phyloP scores from a whole-genome alignment of 2,888 invertebrate species.

The Malacosoma neustria region DNA sequence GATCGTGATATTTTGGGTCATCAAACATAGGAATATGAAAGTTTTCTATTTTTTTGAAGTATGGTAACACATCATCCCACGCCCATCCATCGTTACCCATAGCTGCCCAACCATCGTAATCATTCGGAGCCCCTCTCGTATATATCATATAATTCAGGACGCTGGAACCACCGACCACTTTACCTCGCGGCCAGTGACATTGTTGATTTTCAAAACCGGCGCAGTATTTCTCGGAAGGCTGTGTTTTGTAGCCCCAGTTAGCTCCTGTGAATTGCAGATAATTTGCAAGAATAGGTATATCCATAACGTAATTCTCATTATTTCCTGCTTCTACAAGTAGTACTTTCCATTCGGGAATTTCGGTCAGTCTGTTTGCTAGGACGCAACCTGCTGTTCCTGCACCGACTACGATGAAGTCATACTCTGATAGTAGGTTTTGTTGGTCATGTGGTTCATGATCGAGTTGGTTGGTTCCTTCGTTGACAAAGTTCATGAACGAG shows the following conservation, averaged over 20 bases:
- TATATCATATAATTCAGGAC: conserved; percentile 89
- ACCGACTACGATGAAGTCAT: conserved; percentile 86
- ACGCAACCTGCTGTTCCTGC: conserved; percentile 88
- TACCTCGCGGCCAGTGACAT: conserved; percentile 87
- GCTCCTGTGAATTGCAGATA: conserved; percentile 81
- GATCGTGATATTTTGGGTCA: conserved; percentile 68
- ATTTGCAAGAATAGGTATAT: conserved; percentile 82
- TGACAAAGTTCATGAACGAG: conserved; percentile 68
- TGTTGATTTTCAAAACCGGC: conserved; percentile 83
- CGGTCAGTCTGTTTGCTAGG: conserved; percentile 82
- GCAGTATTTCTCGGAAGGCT: conserved; percentile 82
- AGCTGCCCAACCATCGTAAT: conserved; percentile 85
- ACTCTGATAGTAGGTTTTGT: conserved; percentile 66
- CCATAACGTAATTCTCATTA: conserved; percentile 82
- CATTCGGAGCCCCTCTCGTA: conserved; percentile 79
- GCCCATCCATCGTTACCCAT: conserved; percentile 84
- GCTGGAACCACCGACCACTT: conserved; percentile 87
- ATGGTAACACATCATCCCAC: conserved; percentile 81
- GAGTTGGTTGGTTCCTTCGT: conserved; percentile 67
- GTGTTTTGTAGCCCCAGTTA: conserved; percentile 89
- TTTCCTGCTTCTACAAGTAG: conserved; percentile 84
- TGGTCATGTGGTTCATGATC: conserved; percentile 73
- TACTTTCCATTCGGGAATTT: conserved; percentile 79
- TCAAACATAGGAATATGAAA: conserved; percentile 74
- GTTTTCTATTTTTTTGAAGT: conserved; percentile 86